Base-by-base conservation (phyloP, 2,113 vertebrate species). In the Verasper variegatus region DNA sequence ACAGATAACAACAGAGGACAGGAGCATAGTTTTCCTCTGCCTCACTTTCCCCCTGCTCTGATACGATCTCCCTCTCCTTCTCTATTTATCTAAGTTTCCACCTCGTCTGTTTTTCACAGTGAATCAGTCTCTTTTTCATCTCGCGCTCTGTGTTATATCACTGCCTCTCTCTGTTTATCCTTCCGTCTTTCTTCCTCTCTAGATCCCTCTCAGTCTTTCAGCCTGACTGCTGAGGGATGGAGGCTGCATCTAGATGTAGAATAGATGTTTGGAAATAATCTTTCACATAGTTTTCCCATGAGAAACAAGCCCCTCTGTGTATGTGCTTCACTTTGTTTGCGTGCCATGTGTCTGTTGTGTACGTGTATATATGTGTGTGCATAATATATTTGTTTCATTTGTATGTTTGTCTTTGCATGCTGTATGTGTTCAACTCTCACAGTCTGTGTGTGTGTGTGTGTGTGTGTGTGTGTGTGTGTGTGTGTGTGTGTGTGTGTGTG, bases 321-420 rank as follows among this genome's bases (percentile, higher is more conserved):
- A 63, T 64, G 65, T 78, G 49, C 62, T 26, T 17, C 49, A 9
- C 4, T 8, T 57, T 57, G 1, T 68, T 42, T 80, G 49, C 37
- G 75, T 23, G 20, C 14, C 24, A 8, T 62, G 40, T 64, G 8
- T 27, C 23, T 27, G 4, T 47, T 0, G 35, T 57, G 20, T 51
- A 24, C n/a, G 2, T 51, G 24, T 40, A 10, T 24, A 26, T 64
- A 55, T 84, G 54, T 80, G 73, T 74, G 31, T 74, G 58, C 57
- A 64, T 42, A 42, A 42, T 75, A 69, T 70, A 77, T 57, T 64
- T 13, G 80, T 79, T 78, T 80, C 67, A n/a, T 81, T 66, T 71
- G 57, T 82, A 68, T 82, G 85, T 89, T 89, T 88, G 76, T 76
- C 73, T 87, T 76, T 71, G 71, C 71, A 13, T 86, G 83, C 69